These are phyloP conservation scores for Heterodera filipjevi DNA, from an alignment of 2,888 invertebrate species.

Conservation along the genomic window DNA sequence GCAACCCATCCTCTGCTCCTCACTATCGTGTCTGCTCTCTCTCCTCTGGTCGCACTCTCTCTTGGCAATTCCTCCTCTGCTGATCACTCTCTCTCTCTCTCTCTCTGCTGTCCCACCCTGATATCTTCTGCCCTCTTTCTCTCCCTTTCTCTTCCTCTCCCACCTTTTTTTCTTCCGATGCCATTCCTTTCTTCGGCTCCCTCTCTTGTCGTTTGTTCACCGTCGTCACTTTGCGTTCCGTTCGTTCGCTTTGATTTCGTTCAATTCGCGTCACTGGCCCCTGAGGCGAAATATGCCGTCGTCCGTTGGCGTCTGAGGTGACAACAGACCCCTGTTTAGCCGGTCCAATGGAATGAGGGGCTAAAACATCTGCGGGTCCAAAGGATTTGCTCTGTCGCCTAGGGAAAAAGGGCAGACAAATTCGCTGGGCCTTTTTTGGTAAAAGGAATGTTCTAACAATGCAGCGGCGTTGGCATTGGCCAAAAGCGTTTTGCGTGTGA, in stretches of 20 bases:
- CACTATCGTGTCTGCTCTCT: too few species aligned
- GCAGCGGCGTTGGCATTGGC: background rate
- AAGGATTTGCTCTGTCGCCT: constrained; percentile 30
- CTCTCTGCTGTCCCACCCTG: background rate
- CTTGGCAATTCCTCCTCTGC: too few species aligned
- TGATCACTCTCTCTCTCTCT: too few species aligned
- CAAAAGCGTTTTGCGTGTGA: background rate
- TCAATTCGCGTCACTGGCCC: constrained; percentile 20
- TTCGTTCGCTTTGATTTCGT: constrained; percentile 16
- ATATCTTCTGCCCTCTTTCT: background rate
- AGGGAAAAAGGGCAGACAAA: background rate
- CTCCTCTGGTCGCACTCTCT: too few species aligned
- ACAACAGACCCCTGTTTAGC: constrained; percentile 74
- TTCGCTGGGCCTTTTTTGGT: background rate
- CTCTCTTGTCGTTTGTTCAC: background rate
- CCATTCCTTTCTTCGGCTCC: background rate
- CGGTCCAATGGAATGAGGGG: too few species aligned
- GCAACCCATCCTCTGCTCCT: too few species aligned
- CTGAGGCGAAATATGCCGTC: constrained; percentile 74
- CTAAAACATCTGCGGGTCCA: constrained; percentile 21
- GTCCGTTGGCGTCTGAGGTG: constrained; percentile 90
- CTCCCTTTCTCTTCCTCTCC: background rate
- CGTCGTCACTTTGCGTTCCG: background rate
- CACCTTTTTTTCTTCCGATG: background rate
- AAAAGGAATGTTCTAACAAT: background rate